Base-by-base conservation (phyloP, 2,888 invertebrate genomes). In the Drosophila diplacantha region DNA sequence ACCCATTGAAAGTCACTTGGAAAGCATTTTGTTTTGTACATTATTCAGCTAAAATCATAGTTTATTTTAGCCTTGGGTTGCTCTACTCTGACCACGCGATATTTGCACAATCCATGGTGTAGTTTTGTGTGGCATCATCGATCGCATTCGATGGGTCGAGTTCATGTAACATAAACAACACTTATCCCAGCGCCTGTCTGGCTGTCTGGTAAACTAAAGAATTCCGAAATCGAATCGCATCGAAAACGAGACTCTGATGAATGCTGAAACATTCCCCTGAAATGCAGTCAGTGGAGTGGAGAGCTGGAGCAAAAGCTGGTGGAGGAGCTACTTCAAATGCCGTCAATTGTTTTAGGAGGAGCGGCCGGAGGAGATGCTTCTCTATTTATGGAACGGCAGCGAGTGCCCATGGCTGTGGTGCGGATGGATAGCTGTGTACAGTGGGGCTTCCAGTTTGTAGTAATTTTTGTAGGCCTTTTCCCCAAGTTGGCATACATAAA, bases 331-430 rank as follows among this genome's bases (percentile, higher is more conserved):
- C 77, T 78, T 81, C 65, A 83, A 83, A 78, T 75, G 73, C 63
- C 72, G 71, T 65, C 83, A 81, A 73, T 83, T 83, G 83, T 83
- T 79, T 77, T 74, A 65, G 38, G 11, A 18, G 37, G 11, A 35
- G 35, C n/a, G 7, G 34, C 34, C 16, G 20, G 20, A 39, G 47
- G 41, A 39, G 57, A 46, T 63, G 75, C 69, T 57, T 57, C 75
- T 78, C 79, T 78, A 78, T 78, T 78, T 78, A 78, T 83, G 84
- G 78, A 83, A 81, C 77, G 66, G 32, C 18, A 59, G 32, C 18
- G 26, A 46, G 34, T 57, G 69, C 52, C 66, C 59, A 68, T 68
- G 66, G 51, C n/a, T 46, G 41, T 24, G 6, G 24, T 24, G 24
- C 7, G 24, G 24, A 24, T 24, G 32, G 44, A 37, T 44, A 34